Evolutionary conservation across 2,113 vertebrate species (phyloP).

Genomic region (Emydocephalus ijimae): DNA sequence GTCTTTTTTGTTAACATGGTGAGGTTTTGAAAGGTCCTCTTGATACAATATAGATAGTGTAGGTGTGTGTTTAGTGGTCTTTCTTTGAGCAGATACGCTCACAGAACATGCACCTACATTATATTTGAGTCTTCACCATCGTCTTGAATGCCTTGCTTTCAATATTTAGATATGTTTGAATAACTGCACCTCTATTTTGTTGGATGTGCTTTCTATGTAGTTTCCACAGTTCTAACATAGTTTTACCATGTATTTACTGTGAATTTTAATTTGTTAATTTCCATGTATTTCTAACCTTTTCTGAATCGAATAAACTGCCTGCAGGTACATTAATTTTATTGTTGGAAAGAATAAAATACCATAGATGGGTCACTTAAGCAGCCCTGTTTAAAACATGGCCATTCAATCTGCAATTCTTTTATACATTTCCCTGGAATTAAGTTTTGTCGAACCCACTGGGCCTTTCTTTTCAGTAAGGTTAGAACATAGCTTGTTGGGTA

Average conservation of each 20-base stretch:
- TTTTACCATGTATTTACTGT: neutral
- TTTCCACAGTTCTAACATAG: neutral
- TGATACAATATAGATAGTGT: too few species aligned
- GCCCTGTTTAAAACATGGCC: constrained; percentile 58
- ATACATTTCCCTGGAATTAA: neutral
- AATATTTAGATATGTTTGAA: neutral
- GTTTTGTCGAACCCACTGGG: neutral
- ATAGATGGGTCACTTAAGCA: constrained; percentile 49
- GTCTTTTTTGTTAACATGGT: neutral
- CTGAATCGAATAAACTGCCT: neutral
- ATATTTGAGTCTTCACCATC: neutral
- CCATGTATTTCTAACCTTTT: neutral
- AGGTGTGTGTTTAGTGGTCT: neutral
- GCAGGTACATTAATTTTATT: constrained; percentile 33
- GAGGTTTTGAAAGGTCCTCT: neutral
- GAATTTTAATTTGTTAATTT: neutral
- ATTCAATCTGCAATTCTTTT: neutral
- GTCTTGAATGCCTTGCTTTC: neutral
- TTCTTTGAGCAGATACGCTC: neutral
- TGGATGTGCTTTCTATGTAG: neutral
- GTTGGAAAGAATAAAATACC: constrained; percentile 24
- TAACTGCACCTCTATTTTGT: neutral
- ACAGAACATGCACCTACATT: neutral
- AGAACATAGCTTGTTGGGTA: constrained; percentile 10
- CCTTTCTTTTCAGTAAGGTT: neutral